Evolutionary conservation across 2,888 invertebrate species (phyloP).

Genomic region (Fragum whitleyi): DNA sequence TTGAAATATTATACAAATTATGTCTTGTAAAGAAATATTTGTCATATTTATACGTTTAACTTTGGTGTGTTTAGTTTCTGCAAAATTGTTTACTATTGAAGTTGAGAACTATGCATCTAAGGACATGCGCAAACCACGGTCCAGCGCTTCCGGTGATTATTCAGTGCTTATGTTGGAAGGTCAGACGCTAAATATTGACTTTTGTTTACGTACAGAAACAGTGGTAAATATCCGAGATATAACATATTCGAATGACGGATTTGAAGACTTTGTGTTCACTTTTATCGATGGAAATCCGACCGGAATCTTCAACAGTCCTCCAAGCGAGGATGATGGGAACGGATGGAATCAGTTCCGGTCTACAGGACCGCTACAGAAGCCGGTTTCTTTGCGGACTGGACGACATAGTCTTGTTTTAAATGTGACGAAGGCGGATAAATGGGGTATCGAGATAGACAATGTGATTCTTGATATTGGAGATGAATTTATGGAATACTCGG

Average conservation of each 20-base stretch:
- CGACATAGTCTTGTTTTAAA: conserved; percentile 52
- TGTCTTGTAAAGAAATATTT: background rate
- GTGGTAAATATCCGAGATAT: conserved; percentile 39
- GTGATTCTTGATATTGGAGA: conserved; percentile 55
- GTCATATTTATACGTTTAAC: background rate
- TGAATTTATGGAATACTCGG: conserved; percentile 39
- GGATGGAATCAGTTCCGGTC: conserved; percentile 65
- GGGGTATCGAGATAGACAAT: conserved; percentile 66
- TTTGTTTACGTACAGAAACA: conserved; percentile 49
- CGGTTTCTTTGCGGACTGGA: conserved; percentile 41
- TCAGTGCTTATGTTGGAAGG: conserved; percentile 42
- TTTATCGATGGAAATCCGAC: conserved; percentile 36
- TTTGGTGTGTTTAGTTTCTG: background rate
- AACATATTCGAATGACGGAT: conserved; percentile 59
- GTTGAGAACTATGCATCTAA: conserved; percentile 46
- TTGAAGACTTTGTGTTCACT: conserved; percentile 29
- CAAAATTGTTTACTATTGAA: conserved; percentile 52
- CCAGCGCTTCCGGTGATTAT: conserved; percentile 55
- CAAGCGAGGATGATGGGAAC: conserved; percentile 36
- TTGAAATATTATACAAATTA: background rate
- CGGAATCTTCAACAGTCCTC: conserved; percentile 37
- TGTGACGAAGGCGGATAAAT: conserved; percentile 48
- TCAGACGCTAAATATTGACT: conserved; percentile 49
- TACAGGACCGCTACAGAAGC: conserved; percentile 33
- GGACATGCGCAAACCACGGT: conserved; percentile 49